Evolutionary conservation across 2,113 vertebrate species (phyloP).

Genomic region (Alethe castanea): DNA sequence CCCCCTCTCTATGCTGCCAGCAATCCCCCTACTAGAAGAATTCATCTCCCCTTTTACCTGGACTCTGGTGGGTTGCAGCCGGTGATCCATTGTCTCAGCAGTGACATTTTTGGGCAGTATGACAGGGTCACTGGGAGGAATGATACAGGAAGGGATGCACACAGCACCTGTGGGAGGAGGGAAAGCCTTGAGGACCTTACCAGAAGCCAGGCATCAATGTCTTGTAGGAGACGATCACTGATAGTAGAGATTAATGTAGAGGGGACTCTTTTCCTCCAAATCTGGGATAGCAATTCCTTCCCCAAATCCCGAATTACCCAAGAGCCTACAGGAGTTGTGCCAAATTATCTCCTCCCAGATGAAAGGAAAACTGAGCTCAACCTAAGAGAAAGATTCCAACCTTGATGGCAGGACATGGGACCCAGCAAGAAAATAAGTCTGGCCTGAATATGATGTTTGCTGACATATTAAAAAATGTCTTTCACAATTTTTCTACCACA

Average conservation of each 20-base stretch:
- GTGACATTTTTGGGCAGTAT: conserved; percentile 81
- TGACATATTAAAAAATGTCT: background rate
- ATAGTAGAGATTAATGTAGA: background rate
- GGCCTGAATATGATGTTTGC: background rate
- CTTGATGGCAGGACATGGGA: background rate
- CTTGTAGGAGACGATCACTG: background rate
- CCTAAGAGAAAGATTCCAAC: background rate
- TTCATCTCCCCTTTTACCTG: conserved; percentile 74
- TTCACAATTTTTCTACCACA: background rate
- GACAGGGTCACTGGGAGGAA: conserved; percentile 85
- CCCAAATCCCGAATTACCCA: background rate
- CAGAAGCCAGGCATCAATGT: background rate
- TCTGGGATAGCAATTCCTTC: background rate
- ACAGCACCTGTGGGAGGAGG: conserved; percentile 76
- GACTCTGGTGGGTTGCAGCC: conserved; percentile 83
- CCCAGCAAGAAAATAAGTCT: background rate
- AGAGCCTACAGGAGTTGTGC: background rate
- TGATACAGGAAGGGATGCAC: conserved; percentile 83
- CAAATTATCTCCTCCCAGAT: background rate
- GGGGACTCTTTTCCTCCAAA: background rate
- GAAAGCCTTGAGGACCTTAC: background rate
- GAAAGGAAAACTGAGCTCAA: background rate
- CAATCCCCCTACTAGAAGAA: background rate
- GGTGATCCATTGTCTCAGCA: conserved; percentile 84
- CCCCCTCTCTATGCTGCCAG: background rate